These are phyloP conservation scores for Ophioninae sp. DNA, from an alignment of 2,888 invertebrate genomes.

Conservation along the genomic window DNA sequence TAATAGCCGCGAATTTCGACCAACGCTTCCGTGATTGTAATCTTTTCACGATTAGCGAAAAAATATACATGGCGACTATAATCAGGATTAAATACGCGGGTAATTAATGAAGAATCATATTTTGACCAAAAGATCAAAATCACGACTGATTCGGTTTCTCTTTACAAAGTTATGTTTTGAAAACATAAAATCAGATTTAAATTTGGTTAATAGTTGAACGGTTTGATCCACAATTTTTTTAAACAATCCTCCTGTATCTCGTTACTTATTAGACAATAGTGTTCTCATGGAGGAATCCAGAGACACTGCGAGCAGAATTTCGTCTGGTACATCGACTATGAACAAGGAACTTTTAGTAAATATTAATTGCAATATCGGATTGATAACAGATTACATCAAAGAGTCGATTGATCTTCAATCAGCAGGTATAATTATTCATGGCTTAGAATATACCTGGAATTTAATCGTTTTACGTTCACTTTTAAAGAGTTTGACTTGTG, in stretches of 20 bases:
- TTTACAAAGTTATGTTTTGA: too few species aligned
- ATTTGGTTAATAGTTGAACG: too few species aligned
- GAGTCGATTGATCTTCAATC: conserved; percentile 65
- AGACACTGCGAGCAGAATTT: conserved; percentile 29
- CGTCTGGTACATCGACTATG: conserved; percentile 27
- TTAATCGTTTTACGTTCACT: neutral
- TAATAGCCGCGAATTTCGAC: neutral
- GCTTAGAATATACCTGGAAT: neutral
- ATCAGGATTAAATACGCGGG: conserved; percentile 58
- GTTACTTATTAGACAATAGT: conserved; percentile 39
- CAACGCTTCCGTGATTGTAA: neutral
- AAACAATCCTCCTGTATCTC: neutral
- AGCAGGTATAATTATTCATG: conserved; percentile 48
- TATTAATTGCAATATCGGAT: conserved; percentile 78
- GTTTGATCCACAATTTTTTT: neutral
- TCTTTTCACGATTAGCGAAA: neutral
- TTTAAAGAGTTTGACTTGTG: conserved; percentile 74
- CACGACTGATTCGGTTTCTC: too few species aligned
- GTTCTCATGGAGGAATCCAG: conserved; percentile 17
- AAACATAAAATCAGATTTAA: too few species aligned
- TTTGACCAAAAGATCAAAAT: too few species aligned
- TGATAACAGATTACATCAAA: conserved; percentile 78
- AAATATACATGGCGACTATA: conserved; percentile 48
- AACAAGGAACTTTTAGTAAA: conserved; percentile 76
- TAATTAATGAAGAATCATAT: conserved; percentile 16